These are phyloP conservation scores for Aphodius sticticus DNA, from an alignment of 2,888 invertebrate species.

Conservation along the genomic window DNA sequence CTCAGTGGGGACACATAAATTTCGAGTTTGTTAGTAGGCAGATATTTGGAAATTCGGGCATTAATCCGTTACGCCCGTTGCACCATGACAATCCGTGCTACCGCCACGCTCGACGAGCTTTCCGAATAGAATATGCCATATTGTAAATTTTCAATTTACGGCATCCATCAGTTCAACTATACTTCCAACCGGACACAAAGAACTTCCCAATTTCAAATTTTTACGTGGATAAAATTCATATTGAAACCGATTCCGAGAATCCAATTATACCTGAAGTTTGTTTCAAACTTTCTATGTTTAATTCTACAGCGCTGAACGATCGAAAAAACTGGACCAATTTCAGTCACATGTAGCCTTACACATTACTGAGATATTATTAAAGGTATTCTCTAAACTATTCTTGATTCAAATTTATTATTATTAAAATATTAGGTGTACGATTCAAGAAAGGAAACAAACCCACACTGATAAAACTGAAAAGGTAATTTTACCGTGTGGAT, in stretches of 20 bases:
- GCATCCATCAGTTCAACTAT: background rate
- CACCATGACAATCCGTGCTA: conserved; percentile 47
- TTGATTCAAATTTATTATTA: too few relatives aligned
- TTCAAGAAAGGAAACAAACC: too few relatives aligned
- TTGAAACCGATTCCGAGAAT: background rate
- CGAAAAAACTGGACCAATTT: too few relatives aligned
- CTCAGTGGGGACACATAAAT: conserved; percentile 51
- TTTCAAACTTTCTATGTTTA: background rate
- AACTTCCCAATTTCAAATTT: background rate
- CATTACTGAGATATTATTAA: too few relatives aligned
- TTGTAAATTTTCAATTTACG: conserved; percentile 32
- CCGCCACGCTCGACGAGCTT: conserved; percentile 42
- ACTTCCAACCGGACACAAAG: background rate
- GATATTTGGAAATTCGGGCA: conserved; percentile 54
- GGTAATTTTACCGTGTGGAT: too few relatives aligned
- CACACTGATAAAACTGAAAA: too few relatives aligned
- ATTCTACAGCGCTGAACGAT: background rate
- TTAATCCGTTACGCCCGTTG: conserved; percentile 53
- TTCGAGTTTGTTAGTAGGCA: conserved; percentile 55
- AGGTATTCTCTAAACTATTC: too few relatives aligned
- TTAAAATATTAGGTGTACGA: too few relatives aligned
- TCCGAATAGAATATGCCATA: conserved; percentile 47
- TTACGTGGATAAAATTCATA: background rate
- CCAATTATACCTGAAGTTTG: background rate
- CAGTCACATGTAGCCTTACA: too few relatives aligned